Percentiles rank a stretch among this genome's conserved stretches.
Conservation (phyloP, 2,113 vertebrate species). For the Erythrolamprus reginae region DNA sequence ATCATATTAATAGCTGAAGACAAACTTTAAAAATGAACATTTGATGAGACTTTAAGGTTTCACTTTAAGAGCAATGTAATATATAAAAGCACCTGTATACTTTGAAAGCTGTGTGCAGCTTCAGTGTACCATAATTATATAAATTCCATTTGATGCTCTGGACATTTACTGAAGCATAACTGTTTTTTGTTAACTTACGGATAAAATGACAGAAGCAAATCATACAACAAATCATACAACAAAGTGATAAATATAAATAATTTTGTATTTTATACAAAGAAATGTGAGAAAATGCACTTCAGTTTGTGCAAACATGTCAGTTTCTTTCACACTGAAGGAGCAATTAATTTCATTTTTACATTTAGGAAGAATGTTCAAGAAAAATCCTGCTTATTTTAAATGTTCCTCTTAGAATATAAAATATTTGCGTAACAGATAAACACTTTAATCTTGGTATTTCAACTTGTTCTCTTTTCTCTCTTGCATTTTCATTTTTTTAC, state of each 20-base stretch:
- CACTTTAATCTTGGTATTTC: background rate
- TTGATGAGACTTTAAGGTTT: slow-evolving; percentile 45
- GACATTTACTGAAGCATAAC: slow-evolving; percentile 33
- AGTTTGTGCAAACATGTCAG: slow-evolving; percentile 24
- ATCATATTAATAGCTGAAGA: slow-evolving; percentile 73
- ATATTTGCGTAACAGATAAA: slow-evolving; percentile 30
- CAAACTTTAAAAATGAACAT: slow-evolving; percentile 62
- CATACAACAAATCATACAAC: slow-evolving; percentile 41
- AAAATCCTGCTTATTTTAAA: slow-evolving; percentile 25
- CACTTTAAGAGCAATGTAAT: slow-evolving; percentile 13
- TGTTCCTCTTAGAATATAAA: slow-evolving; percentile 20
- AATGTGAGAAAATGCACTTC: slow-evolving; percentile 40
- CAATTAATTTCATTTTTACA: slow-evolving; percentile 36
- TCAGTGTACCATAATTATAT: slow-evolving; percentile 35
- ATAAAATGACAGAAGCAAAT: slow-evolving; percentile 56
- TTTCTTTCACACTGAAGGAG: slow-evolving; percentile 8
- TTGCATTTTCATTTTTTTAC: background rate
- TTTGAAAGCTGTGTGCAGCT: slow-evolving; percentile 19
- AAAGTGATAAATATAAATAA: slow-evolving; percentile 58
- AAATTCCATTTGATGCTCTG: slow-evolving; percentile 48
- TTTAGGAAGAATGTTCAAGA: slow-evolving; percentile 10
- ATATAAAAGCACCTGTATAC: background rate
- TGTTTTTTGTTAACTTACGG: slow-evolving; percentile 61
- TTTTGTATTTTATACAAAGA: slow-evolving; percentile 33
- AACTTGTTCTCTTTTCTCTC: background rate